These are phyloP conservation scores for Chelmon rostratus DNA, from an alignment of 2,797 vertebrate genomes.

Conservation along the genomic window DNA sequence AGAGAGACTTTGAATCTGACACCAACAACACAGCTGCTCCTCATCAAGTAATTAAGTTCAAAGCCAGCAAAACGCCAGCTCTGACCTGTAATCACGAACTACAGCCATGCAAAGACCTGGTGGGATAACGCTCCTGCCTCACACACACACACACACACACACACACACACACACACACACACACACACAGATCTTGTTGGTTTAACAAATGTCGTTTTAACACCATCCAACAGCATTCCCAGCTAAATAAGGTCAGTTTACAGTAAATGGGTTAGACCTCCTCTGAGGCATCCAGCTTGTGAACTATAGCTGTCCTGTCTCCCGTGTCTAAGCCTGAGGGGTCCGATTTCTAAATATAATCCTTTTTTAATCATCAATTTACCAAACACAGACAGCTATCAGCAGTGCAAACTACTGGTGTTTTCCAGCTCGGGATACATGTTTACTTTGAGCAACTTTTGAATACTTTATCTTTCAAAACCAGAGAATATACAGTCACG, in stretches of 20 bases:
- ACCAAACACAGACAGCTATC: not conserved
- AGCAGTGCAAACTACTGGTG: not conserved
- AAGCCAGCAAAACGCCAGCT: slow-evolving; percentile 45
- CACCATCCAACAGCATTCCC: slow-evolving; percentile 16
- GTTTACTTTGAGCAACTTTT: not conserved
- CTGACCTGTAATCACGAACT: slow-evolving; percentile 51
- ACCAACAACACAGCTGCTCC: slow-evolving; percentile 29
- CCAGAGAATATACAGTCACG: not conserved
- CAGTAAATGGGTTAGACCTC: slow-evolving; percentile 62
- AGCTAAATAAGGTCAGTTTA: slow-evolving; percentile 64
- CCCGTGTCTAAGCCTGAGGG: slow-evolving; percentile 30
- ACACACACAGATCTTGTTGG: slow-evolving; percentile 13
- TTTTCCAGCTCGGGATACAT: not conserved
- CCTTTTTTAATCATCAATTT: slow-evolving; percentile 44
- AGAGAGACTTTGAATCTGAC: slow-evolving; percentile 20
- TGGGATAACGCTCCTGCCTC: slow-evolving; percentile 20
- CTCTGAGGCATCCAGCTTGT: slow-evolving; percentile 40
- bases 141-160: slow-evolving; percentile 9
- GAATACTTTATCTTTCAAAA: not conserved
- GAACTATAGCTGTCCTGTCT: slow-evolving; percentile 46
- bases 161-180: slow-evolving; percentile 17
- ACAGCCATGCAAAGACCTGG: slow-evolving; percentile 23
- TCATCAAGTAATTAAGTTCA: slow-evolving; percentile 63
- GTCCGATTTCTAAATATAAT: slow-evolving; percentile 47
- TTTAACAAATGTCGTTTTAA: slow-evolving; percentile 52